phyloP scores from a whole-genome alignment of 2,113 vertebrate species.

The Paedocypris sp. region DNA sequence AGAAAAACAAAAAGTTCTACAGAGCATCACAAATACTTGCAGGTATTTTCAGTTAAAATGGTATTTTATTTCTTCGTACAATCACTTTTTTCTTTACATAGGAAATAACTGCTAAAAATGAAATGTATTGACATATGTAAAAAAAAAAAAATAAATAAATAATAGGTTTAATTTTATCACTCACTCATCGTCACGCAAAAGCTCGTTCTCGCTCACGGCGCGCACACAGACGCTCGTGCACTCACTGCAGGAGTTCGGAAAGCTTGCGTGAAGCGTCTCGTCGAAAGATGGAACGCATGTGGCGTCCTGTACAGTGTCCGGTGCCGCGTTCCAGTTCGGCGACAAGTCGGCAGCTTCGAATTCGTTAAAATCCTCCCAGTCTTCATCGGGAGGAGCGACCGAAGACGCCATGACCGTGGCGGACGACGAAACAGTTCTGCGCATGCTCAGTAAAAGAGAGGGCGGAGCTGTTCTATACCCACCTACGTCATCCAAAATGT shows the following conservation, averaged over 20 bases:
- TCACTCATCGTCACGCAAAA: constrained; percentile 85
- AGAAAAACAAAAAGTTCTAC: no score
- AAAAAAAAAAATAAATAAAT: neutral
- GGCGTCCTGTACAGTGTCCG: constrained; percentile 60
- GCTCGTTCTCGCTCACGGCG: constrained; percentile 78
- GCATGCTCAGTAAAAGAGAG: no score
- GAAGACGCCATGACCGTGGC: constrained; percentile 75
- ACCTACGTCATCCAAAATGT: no score
- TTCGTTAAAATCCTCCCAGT: constrained; percentile 96
- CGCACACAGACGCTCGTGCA: constrained; percentile 67
- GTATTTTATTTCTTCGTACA: no score
- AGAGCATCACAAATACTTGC: no score
- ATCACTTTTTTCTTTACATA: no score
- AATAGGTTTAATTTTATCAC: neutral
- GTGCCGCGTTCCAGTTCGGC: constrained; percentile 52
- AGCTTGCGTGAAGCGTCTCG: constrained; percentile 80
- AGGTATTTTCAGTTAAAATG: no score
- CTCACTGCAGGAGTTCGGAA: constrained; percentile 65
- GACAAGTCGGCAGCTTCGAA: constrained; percentile 66
- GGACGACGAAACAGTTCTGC: neutral
- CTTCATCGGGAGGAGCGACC: constrained; percentile 77
- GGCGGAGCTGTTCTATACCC: no score
- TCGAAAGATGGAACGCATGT: constrained; percentile 70
- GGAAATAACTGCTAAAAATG: no score
- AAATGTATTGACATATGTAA: no score